Evolutionary conservation across 1,140 invertebrate species (phyloP), one percentile per base, ranked within the genome.

Genomic region (Drosophila busckii): DNA sequence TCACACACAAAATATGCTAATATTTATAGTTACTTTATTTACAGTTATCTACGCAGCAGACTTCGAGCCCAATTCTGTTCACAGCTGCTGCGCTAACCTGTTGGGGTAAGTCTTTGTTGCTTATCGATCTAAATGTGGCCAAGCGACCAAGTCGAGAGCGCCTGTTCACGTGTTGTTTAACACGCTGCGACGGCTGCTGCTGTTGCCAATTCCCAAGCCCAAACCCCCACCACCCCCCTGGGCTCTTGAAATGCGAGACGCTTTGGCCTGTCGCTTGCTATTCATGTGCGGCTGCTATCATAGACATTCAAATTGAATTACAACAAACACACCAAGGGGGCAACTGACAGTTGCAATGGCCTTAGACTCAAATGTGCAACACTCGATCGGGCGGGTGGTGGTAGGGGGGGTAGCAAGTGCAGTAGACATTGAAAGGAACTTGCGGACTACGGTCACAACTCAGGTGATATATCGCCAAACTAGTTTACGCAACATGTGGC

Each of bases 401-500:
- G n/a, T n/a, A n/a, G n/a, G n/a, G n/a, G n/a, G n/a, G n/a, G n/a
- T 49, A 32, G 60, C 52, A 50, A 56, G 52, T 44, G 59, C 53
- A 16, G 10, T 12, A 9, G 48, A 44, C 54, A 49, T 40, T 56
- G 35, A 3, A 26, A 31, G 34, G 16, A 31, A 31, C 34, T 38
- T 41, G 28, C 22, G 28, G 46, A 42, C 34, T 32, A 38, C 15
- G 48, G 31, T 38, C 34, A 46, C 41, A 37, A 54, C 60, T 68
- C 75, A 82, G 76, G 75, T 80, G 75, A 80, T 82, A 73, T 82
- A 82, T 80, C 69, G 78, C 58, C 52, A 75, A 82, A 82, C 75
- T 82, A 82, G 75, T 82, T 82, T 82, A 82, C 75, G 75, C 75
- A 82, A 82, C 75, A 82, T 82, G 75, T 82, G 75, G 69, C 69